These are phyloP conservation scores for Calcarius lapponicus DNA, from an alignment of 2,797 vertebrate genomes.

Conservation along the genomic window DNA sequence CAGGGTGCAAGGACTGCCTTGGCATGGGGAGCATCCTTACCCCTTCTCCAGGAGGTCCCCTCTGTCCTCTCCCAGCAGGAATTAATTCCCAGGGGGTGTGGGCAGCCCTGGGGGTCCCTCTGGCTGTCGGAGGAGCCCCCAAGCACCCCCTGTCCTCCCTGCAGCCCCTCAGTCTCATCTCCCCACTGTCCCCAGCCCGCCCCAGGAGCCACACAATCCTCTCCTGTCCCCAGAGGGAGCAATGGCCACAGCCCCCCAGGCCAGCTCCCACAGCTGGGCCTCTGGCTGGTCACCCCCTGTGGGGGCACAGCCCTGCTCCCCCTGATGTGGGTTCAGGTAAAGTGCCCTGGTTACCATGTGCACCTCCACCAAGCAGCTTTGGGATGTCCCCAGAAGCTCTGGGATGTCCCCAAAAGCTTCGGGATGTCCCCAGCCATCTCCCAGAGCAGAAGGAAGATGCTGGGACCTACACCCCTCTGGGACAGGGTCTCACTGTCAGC, in stretches of 20 bases:
- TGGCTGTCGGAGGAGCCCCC: not conserved
- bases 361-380: not conserved
- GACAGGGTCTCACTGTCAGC: not conserved
- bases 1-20: not conserved
- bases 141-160: not conserved
- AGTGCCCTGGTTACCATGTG: fast-evolving
- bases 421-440: not conserved
- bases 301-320: not conserved
- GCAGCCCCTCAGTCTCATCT: not conserved
- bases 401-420: not conserved
- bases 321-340: fast-evolving
- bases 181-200: not conserved
- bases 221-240: not conserved
- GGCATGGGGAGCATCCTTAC: not conserved
- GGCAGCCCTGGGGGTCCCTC: not conserved
- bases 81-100: fast-evolving
- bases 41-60: not conserved
- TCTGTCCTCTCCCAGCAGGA: not conserved
- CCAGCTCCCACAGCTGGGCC: not conserved
- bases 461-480: fast-evolving
- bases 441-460: not conserved
- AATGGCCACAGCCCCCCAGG: fast-evolving
- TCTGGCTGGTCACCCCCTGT: fast-evolving
- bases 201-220: not conserved
- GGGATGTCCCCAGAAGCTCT: not conserved